Evolutionary conservation across 1,140 invertebrate genomes (phyloP), one percentile per base, ranked within the genome.

Genomic region (Oryzaephilus surinamensis): DNA sequence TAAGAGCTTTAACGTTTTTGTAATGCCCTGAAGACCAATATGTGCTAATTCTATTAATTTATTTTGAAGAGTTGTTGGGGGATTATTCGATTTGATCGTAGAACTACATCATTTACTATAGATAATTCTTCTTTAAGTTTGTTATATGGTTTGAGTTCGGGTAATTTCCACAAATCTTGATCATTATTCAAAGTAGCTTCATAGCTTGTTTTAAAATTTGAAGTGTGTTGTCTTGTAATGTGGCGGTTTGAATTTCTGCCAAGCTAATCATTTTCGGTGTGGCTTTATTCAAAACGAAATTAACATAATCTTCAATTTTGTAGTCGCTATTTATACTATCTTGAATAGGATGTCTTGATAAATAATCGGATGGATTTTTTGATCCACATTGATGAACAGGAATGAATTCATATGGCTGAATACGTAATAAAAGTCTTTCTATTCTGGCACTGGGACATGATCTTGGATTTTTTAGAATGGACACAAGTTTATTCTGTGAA

Each of bases 11-110:
- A 60, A 61, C 21, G 51, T 62, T 30, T 43, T 44, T 7, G 33
- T 43, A 5, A 54, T 52, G 8, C 51, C 56, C 27, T 35, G 39
- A 35, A 58, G 52, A 10, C 45, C 46, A 43, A 48, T 48, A 44
- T 61, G 56, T 6, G 51, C 32, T 34, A 33, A 29, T 41, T 44
- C 13, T 11, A 48, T 32, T 12, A 35, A 14, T 31, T 36, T 36
- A 7, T 45, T 12, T 29, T 52, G 57, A 20, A 66, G 38, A 12
- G 23, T 37, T 29, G 38, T n/a, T 1, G 68, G 68, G 70, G 57
- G 5, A 69, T 35, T 2, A 56, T 51, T 42, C 49, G 27, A 19
- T 54, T n/a, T 15, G 11, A 11, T 33, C 15, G 12, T 18, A 32
- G 27, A 17, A 40, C 26, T 32, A 32, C 2, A 16, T 30, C 19